Evolutionary conservation across 2,797 vertebrate species (phyloP).

Genomic region (Schizothorax lantsangensis): DNA sequence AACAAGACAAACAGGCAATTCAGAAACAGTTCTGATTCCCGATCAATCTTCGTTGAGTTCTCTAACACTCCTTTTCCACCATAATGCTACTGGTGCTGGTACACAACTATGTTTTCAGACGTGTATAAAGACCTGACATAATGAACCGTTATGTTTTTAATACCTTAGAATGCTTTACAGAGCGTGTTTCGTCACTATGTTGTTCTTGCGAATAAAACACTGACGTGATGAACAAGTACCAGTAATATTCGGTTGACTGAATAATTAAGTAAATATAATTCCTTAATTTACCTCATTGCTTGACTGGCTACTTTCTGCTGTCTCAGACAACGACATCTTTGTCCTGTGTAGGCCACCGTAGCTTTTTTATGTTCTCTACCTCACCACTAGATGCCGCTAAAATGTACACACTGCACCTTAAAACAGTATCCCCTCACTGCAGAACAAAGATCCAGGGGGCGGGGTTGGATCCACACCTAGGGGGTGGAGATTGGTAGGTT

Average conservation of each 20-base stretch:
- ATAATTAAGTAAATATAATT: background rate
- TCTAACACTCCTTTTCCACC: background rate
- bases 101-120: background rate
- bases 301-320: background rate
- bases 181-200: background rate
- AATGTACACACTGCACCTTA: background rate
- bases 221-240: background rate
- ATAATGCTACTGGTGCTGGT: background rate
- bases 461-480: too few relatives aligned
- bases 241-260: background rate
- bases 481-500: too few relatives aligned
- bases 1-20: background rate
- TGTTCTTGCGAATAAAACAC: background rate
- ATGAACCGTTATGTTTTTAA: background rate
- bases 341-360: too few relatives aligned
- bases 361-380: too few relatives aligned
- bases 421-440: background rate
- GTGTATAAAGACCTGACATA: background rate
- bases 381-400: background rate
- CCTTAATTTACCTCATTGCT: background rate
- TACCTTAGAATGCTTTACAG: background rate
- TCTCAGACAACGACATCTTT: background rate
- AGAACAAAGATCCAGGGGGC: too few relatives aligned
- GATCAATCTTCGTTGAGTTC: background rate
- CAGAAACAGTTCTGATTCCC: background rate